These are phyloP conservation scores for Gymnobelideus leadbeateri DNA, from an alignment of 2,113 vertebrate species.

Conservation along the genomic window DNA sequence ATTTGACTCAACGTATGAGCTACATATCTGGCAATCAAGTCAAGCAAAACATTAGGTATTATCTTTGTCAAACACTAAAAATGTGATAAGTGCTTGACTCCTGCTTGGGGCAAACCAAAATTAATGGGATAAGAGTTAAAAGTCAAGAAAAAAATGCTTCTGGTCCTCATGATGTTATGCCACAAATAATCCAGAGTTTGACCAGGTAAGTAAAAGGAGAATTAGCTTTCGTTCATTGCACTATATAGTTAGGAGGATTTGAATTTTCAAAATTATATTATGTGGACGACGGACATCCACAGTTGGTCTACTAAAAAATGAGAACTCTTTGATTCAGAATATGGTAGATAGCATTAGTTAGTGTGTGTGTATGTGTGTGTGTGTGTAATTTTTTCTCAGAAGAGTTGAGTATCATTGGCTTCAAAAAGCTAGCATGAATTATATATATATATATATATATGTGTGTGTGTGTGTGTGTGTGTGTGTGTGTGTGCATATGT, in stretches of 20 bases:
- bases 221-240: conserved; percentile 18
- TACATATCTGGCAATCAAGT: neutral
- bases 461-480: too few species aligned
- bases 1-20: conserved; percentile 12
- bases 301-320: conserved; percentile 24
- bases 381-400: neutral
- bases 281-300: neutral
- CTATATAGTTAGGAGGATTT: conserved; percentile 4
- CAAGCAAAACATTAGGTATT: neutral
- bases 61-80: neutral
- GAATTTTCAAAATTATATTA: conserved; percentile 27
- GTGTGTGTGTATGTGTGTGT: neutral
- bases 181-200: conserved; percentile 50
- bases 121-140: neutral
- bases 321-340: neutral
- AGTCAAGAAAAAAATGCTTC: neutral
- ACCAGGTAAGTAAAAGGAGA: conserved; percentile 71
- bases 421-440: conserved; percentile 21
- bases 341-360: neutral
- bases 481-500: too few species aligned
- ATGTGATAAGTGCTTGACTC: neutral
- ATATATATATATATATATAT: neutral
- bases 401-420: neutral
- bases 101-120: neutral
- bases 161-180: neutral